phyloP scores from a whole-genome alignment of 2,113 vertebrate species.

The Labrus mixtus region DNA sequence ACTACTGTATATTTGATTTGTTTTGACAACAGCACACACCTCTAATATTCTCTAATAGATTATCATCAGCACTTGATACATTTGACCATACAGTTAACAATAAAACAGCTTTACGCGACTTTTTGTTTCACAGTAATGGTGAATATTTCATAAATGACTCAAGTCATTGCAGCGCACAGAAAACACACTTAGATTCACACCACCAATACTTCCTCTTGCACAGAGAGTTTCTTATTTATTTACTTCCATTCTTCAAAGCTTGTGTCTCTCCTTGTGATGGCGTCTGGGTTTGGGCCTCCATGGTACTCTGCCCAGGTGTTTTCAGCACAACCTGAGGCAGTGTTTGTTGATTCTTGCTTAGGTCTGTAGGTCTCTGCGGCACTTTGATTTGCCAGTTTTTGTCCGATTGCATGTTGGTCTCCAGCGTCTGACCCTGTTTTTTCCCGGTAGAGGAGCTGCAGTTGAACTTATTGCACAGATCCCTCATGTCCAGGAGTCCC shows the following conservation, averaged over 20 bases:
- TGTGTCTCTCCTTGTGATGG: conserved; percentile 26
- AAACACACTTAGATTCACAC: conserved; percentile 24
- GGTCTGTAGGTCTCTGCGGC: conserved; percentile 17
- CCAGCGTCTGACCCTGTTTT: conserved; percentile 34
- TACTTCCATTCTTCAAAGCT: conserved; percentile 29
- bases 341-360: conserved; percentile 29
- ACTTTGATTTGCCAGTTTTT: conserved; percentile 53
- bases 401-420: conserved; percentile 56
- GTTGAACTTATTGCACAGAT: conserved; percentile 84
- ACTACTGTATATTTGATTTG: neutral
- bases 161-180: conserved; percentile 22
- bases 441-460: neutral
- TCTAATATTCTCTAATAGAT: conserved; percentile 24
- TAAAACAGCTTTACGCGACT: conserved; percentile 28
- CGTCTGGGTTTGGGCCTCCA: conserved; percentile 55
- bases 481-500: conserved; percentile 88
- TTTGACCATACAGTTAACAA: conserved; percentile 22
- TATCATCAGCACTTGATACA: conserved; percentile 9
- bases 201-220: neutral
- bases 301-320: conserved; percentile 42
- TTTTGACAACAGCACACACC: conserved; percentile 6
- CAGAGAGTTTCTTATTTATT: conserved; percentile 29
- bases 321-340: conserved; percentile 56
- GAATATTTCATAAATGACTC: conserved; percentile 21
- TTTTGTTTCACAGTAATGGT: conserved; percentile 38